A percentile compares a stretch with the other conserved stretches of the same genome.
These are phyloP conservation scores for Lepidonotus clava DNA, from an alignment of 2,888 invertebrate species.

Conservation along the genomic window DNA sequence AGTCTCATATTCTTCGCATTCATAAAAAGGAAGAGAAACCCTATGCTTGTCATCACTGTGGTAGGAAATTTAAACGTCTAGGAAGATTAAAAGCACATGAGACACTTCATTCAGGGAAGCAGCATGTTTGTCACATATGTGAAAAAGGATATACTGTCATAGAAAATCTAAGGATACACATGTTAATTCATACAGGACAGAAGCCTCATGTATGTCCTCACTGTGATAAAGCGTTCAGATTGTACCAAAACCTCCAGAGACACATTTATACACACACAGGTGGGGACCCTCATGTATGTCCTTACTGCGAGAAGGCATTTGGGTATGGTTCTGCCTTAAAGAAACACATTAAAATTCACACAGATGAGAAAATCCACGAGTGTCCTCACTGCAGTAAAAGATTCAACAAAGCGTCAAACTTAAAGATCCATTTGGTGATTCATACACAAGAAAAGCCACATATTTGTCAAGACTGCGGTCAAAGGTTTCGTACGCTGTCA, in stretches of 20 bases:
- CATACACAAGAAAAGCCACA: neutral
- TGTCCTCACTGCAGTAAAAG: neutral
- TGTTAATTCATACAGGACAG: neutral
- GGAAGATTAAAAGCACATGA: neutral
- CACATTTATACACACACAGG: too few relatives aligned
- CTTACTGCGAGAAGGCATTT: too few relatives aligned
- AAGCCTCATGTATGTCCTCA: neutral
- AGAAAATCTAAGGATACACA: neutral
- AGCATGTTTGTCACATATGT: neutral
- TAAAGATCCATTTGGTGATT: neutral
- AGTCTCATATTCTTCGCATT: neutral
- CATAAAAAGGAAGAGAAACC: neutral
- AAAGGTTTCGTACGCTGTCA: too few relatives aligned
- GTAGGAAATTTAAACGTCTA: neutral
- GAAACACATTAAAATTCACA: neutral
- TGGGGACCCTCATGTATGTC: too few relatives aligned
- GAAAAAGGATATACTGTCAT: neutral
- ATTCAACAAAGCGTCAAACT: neutral
- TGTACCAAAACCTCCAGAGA: too few relatives aligned
- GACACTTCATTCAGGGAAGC: neutral
- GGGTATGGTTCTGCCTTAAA: too few relatives aligned
- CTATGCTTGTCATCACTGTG: neutral
- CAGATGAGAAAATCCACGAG: neutral
- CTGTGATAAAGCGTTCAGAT: neutral
- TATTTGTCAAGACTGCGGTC: too few relatives aligned